phyloP scores from a whole-genome alignment of 2,113 vertebrate genomes.

The Zosterops borbonicus region DNA sequence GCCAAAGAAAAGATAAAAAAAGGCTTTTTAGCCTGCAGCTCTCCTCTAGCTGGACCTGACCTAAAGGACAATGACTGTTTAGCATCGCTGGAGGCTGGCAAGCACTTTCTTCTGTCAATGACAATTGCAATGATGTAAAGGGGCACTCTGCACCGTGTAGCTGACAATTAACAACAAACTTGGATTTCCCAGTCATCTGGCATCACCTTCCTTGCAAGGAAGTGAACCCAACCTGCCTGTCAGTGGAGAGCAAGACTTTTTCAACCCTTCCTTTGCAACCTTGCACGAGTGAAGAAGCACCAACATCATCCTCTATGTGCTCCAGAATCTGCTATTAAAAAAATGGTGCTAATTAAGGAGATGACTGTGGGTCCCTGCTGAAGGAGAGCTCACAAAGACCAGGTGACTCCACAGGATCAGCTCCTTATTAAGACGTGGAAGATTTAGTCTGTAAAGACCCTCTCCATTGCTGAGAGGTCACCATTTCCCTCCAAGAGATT shows the following conservation, averaged over 20 bases:
- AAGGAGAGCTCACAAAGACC: background rate
- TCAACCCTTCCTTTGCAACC: background rate
- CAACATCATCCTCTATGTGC: background rate
- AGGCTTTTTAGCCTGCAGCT: background rate
- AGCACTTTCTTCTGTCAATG: background rate
- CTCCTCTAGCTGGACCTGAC: background rate
- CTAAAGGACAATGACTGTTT: background rate
- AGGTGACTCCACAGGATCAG: background rate
- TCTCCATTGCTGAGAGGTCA: background rate
- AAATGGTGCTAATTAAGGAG: background rate
- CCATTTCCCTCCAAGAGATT: background rate
- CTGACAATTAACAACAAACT: background rate
- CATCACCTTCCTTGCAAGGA: background rate
- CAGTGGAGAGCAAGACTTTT: background rate
- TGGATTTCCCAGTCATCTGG: background rate
- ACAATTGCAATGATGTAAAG: background rate
- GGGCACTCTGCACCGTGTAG: background rate
- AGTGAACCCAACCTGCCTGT: background rate
- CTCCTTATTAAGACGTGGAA: background rate
- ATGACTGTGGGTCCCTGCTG: background rate
- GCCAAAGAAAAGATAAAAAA: background rate
- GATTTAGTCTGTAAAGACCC: background rate
- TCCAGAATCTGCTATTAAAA: background rate
- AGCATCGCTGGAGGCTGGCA: background rate
- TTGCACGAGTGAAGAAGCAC: background rate